Percentiles rank a stretch among this genome's conserved stretches.
Evolutionary conservation across 2,888 invertebrate species (phyloP).

Genomic region (Meiosimyza platycephala): DNA sequence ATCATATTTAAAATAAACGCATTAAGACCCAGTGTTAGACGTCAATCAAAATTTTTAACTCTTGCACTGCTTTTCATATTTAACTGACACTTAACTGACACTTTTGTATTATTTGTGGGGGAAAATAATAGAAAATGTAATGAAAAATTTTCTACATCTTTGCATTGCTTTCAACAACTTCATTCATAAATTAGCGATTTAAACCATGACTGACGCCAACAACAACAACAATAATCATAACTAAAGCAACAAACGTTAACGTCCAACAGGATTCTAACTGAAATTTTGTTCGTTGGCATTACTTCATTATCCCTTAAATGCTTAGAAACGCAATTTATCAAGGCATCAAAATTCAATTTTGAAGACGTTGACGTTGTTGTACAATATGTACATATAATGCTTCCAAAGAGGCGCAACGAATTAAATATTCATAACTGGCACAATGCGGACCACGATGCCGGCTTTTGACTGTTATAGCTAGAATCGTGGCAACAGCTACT

Average conservation of each 20-base stretch:
- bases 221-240: constrained; percentile 25
- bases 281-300: not conserved
- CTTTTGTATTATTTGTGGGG: constrained; percentile 32
- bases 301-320: not conserved
- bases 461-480: not conserved
- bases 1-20: constrained; percentile 53
- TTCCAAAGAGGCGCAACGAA: constrained; percentile 38
- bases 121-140: not conserved
- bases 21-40: constrained; percentile 59
- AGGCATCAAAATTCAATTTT: constrained; percentile 41
- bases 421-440: constrained; percentile 62
- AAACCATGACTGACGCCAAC: constrained; percentile 26
- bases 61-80: constrained; percentile 45
- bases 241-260: constrained; percentile 41
- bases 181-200: constrained; percentile 43
- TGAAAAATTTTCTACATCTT: constrained; percentile 47
- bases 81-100: constrained; percentile 49
- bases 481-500: not conserved
- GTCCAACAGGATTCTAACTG: constrained; percentile 31
- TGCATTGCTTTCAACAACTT: constrained; percentile 36
- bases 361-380: constrained; percentile 36
- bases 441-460: constrained; percentile 37
- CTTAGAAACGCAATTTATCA: constrained; percentile 27
- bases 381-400: constrained; percentile 7
- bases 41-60: constrained; percentile 57